Conservation (phyloP, 2,113 vertebrate species). For the Choloepus hoffmanni region DNA sequence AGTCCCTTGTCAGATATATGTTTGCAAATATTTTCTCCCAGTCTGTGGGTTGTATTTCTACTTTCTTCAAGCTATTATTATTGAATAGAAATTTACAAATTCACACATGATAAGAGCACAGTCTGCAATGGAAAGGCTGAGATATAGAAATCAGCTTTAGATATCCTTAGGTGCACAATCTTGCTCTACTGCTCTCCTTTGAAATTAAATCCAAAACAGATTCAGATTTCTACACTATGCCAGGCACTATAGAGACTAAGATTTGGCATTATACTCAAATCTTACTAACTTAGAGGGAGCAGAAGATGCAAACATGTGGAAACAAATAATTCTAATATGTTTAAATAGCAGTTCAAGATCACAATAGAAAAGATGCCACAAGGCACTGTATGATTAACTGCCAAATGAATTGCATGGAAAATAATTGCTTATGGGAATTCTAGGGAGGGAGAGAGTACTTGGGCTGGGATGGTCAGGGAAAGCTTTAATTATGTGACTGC, state of each 20-base stretch:
- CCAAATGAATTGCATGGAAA: conserved; percentile 72
- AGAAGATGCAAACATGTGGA: conserved; percentile 61
- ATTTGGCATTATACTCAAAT: conserved; percentile 49
- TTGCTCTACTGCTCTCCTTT: conserved; percentile 40
- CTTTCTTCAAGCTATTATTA: conserved; percentile 30
- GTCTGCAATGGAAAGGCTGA: background rate
- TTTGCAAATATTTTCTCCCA: conserved; percentile 34
- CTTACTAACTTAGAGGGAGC: conserved; percentile 59
- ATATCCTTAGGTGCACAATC: conserved; percentile 12
- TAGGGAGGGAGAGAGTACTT: conserved; percentile 53
- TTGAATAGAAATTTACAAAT: conserved; percentile 35
- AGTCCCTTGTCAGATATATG: background rate
- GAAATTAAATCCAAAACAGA: conserved; percentile 64
- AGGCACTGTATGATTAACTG: conserved; percentile 71
- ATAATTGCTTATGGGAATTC: conserved; percentile 71
- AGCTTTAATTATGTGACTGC: conserved; percentile 56
- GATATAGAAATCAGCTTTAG: conserved; percentile 2
- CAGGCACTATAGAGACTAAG: conserved; percentile 31
- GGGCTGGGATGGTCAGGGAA: conserved; percentile 56
- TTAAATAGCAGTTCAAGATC: conserved; percentile 69
- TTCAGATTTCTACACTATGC: background rate
- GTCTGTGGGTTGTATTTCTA: conserved; percentile 26
- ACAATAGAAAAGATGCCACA: conserved; percentile 72
- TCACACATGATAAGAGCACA: conserved; percentile 16
- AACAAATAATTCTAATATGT: conserved; percentile 70